A percentile compares a stretch with the other conserved stretches of the same genome.
phyloP scores from a whole-genome alignment of 1,140 invertebrate genomes.

The Solenopsis invicta region DNA sequence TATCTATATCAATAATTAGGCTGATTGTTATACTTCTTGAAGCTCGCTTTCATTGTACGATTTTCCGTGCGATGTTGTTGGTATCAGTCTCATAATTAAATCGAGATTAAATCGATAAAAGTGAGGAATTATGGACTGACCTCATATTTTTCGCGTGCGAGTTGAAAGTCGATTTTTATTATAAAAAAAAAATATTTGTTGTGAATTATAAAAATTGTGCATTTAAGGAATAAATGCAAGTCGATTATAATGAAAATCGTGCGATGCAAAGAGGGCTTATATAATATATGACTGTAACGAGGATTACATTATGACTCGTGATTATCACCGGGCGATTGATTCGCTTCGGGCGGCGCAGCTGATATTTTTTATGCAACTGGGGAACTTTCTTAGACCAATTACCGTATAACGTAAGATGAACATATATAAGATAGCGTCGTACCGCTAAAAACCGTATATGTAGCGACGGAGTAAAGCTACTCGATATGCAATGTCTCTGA shows the following conservation, averaged over 20 bases:
- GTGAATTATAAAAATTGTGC: background rate
- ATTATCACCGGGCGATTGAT: conserved; percentile 53
- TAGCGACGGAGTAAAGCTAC: conserved; percentile 73
- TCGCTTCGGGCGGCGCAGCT: conserved; percentile 36
- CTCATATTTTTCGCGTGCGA: background rate
- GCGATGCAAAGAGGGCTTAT: background rate
- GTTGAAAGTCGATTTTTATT: background rate
- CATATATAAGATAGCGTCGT: conserved; percentile 61
- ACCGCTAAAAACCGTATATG: conserved; percentile 70
- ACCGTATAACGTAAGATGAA: conserved; percentile 62
- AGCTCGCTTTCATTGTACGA: conserved; percentile 36
- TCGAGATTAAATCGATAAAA: background rate
- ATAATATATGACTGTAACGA: conserved; percentile 21
- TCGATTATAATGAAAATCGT: conserved; percentile 34
- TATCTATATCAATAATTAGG: conserved; percentile 32
- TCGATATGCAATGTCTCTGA: conserved; percentile 84
- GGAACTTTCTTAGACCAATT: conserved; percentile 76
- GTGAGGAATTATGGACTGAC: background rate
- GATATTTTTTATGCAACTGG: conserved; percentile 71
- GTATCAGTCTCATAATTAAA: background rate
- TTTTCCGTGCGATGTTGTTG: conserved; percentile 26
- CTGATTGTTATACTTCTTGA: conserved; percentile 20
- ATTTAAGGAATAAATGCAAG: background rate
- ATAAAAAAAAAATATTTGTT: background rate
- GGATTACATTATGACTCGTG: conserved; percentile 25